Evolutionary conservation across 2,113 vertebrate genomes (phyloP), one percentile per base, ranked within the genome.

Genomic region (Orycteropus afer): DNA sequence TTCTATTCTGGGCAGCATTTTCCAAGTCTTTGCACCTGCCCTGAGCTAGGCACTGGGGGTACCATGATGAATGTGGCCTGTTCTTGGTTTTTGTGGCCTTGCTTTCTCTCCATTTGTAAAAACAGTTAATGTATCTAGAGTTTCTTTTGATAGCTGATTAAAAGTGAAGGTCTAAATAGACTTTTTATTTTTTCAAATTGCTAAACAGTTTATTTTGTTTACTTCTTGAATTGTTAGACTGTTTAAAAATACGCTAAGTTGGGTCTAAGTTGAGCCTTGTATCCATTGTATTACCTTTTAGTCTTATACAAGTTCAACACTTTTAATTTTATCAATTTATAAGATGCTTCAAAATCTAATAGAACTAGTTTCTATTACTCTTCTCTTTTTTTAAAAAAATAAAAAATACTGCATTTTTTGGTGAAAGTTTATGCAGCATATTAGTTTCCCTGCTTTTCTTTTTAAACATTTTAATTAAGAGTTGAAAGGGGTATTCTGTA

Each of bases 111-210:
- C 6, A 0, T 73, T 71, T 79, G 74, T 49, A 49, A 93, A 61
- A 91, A 23, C 14, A 51, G 49, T 89, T 80, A 34, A 40, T 89
- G 15, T 61, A 40, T 87, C 59, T 86, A 14, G 67, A 78, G 47
- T 93, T 67, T 73, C 82, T 86, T 81, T 86, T 82, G 69, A 15
- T n/a, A 15, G 51, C 51, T 86, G 47, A 81, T 81, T 91, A 85
- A 96, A 96, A 91, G 67, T 47, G 51, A 86, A 81, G 55, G 80
- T 77, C 45, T 84, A 88, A 77, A 49, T 81, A 80, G 65, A 51
- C 49, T n/a, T 86, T 81, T 93, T 45, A 12, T 42, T 71, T 32
- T 10, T n/a, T 42, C 12, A 73, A 20, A 74, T 86, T 85, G 25
- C 22, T 83, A 15, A 87, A 74, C 53, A 49, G 9, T 82, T 81